Evolutionary conservation across 2,888 invertebrate genomes (phyloP), one percentile per base, ranked within the genome.

Genomic region (Bimastos eiseni): DNA sequence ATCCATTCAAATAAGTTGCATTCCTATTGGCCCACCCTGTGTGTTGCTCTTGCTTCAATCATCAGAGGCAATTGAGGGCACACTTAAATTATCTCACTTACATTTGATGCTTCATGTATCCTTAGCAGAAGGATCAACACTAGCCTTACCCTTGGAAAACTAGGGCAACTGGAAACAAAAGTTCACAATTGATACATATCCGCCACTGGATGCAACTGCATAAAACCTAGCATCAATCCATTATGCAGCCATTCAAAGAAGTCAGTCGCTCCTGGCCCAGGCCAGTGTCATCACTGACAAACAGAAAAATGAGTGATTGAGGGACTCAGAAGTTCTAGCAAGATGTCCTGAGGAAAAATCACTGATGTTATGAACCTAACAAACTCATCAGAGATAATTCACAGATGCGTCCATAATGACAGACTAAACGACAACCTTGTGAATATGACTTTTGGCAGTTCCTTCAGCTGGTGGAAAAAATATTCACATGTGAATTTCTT

Each of bases 371-470:
- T 70, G 70, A 70, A 70, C n/a, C 70, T n/a, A 70, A 70, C 30
- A 70, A 70, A n/a, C n/a, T 49, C 30, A 70, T 70, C n/a, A 70
- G 11, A 8, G n/a, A 8, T 17, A 70, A n/a, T n/a, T n/a, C 70
- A 70, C 70, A 70, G n/a, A 70, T 70, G 30, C 70, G n/a, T 70
- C 70, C n/a, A 70, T n/a, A n/a, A 70, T n/a, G n/a, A n/a, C 70
- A n/a, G n/a, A n/a, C 70, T n/a, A 70, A n/a, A n/a, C n/a, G 70
- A 70, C 70, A 70, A 70, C 70, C n/a, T 70, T 70, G 70, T 70
- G 70, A 70, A 70, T 70, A 70, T 70, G 70, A n/a, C 70, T 70
- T 70, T 70, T 70, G 70, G 70, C 70, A 70, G 70, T 13, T 70
- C 70, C 70, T 70, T 70, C 70, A 70, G n/a, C n/a, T 70, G 70